Percentiles rank a stretch among this genome's conserved stretches.
Conservation (phyloP, 2,113 vertebrate genomes). For the Marcusenius ussheri region DNA sequence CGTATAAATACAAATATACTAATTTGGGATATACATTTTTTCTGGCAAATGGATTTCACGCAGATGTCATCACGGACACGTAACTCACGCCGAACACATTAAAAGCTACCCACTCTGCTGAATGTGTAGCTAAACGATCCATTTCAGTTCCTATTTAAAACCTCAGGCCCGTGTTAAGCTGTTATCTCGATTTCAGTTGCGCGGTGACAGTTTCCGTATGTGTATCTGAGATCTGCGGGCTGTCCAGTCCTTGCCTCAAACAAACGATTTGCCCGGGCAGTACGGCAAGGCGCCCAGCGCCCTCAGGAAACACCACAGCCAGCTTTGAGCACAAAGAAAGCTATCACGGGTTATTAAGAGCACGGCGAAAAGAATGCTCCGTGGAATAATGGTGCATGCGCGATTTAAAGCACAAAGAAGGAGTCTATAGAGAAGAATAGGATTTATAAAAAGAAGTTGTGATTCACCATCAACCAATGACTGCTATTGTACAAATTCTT, state of each 20-base stretch:
- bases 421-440: constrained; percentile 22
- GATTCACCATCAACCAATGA: constrained; percentile 36
- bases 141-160: neutral
- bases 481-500: constrained; percentile 37
- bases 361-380: too few species aligned
- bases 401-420: neutral
- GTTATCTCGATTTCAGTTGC: neutral
- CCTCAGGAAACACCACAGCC: neutral
- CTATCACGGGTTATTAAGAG: neutral
- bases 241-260: neutral
- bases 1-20: neutral
- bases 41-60: neutral
- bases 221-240: neutral
- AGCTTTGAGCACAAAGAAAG: neutral
- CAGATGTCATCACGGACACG: neutral
- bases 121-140: neutral
- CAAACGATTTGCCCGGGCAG: neutral
- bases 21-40: neutral
- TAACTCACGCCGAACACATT: neutral
- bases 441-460: constrained; percentile 40
- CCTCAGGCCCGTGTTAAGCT: neutral
- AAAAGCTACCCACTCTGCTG: neutral
- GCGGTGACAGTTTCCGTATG: neutral
- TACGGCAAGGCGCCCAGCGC: neutral
- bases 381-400: neutral